phyloP scores from a whole-genome alignment of 1,140 invertebrate genomes.

The Heterodera carotae region DNA sequence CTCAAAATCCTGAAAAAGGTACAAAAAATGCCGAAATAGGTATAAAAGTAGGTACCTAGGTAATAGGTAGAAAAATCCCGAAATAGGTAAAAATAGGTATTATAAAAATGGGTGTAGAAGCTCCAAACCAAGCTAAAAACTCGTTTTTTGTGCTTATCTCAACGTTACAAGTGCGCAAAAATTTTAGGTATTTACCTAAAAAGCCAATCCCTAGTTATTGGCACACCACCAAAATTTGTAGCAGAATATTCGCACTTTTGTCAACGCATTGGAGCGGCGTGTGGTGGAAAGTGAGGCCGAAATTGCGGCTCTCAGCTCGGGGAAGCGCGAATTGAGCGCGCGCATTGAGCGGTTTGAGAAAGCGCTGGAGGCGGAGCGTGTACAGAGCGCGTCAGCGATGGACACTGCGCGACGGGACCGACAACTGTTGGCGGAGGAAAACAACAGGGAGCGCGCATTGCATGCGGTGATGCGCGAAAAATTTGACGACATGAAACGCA shows the following conservation, averaged over 20 bases:
- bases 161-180: too few species aligned
- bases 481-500: constrained; percentile 34
- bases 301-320: constrained; percentile 14
- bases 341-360: constrained; percentile 20
- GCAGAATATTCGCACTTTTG: constrained; percentile 24
- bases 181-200: too few species aligned
- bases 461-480: constrained; percentile 33
- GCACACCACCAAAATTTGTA: too few species aligned
- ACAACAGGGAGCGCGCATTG: constrained; percentile 42
- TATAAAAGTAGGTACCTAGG: too few species aligned
- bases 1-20: too few species aligned
- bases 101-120: too few species aligned
- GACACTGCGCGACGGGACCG: constrained; percentile 13
- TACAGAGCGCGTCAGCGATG: neutral
- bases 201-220: too few species aligned
- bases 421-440: constrained; percentile 30
- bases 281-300: constrained; percentile 30
- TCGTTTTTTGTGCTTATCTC: too few species aligned
- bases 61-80: too few species aligned
- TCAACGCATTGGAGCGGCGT: constrained; percentile 36
- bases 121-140: too few species aligned
- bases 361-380: constrained; percentile 10
- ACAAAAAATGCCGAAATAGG: too few species aligned
- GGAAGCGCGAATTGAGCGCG: constrained; percentile 6
- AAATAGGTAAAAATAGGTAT: too few species aligned